phyloP scores from a whole-genome alignment of 2,797 vertebrate species.

The Lophius americanus region DNA sequence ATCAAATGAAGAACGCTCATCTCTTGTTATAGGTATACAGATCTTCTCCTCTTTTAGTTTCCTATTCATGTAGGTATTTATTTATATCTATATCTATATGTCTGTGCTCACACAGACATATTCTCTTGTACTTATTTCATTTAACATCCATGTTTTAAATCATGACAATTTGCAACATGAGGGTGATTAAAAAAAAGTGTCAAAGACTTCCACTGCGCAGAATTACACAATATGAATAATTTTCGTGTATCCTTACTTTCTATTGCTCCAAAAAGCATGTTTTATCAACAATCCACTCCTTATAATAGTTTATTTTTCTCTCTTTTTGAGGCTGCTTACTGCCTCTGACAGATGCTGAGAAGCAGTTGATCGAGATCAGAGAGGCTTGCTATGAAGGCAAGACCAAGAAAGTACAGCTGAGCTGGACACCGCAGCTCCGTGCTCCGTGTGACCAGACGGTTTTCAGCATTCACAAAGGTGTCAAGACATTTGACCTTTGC shows the following conservation, averaged over 20 bases:
- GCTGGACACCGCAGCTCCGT: conserved; percentile 64
- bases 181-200: not conserved
- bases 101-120: not conserved
- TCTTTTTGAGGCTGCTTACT: conserved; percentile 66
- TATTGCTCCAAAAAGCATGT: conserved; percentile 16
- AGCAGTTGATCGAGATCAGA: conserved; percentile 76
- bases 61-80: no score
- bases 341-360: conserved; percentile 74
- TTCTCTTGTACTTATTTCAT: conserved; percentile 1
- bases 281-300: conserved; percentile 35
- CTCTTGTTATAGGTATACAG: conserved; percentile 76
- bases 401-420: conserved; percentile 57
- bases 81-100: not conserved
- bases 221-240: conserved; percentile 23
- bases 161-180: not conserved
- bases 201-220: not conserved
- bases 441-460: conserved; percentile 70
- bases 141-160: not conserved
- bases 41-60: not conserved
- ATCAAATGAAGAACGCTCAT: conserved; percentile 78
- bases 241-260: conserved; percentile 51
- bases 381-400: conserved; percentile 70
- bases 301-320: conserved; percentile 29
- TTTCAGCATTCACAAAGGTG: conserved; percentile 76
- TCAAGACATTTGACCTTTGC: conserved; percentile 80